Base-by-base conservation (phyloP, 2,797 vertebrate species). In the Allobates femoralis region DNA sequence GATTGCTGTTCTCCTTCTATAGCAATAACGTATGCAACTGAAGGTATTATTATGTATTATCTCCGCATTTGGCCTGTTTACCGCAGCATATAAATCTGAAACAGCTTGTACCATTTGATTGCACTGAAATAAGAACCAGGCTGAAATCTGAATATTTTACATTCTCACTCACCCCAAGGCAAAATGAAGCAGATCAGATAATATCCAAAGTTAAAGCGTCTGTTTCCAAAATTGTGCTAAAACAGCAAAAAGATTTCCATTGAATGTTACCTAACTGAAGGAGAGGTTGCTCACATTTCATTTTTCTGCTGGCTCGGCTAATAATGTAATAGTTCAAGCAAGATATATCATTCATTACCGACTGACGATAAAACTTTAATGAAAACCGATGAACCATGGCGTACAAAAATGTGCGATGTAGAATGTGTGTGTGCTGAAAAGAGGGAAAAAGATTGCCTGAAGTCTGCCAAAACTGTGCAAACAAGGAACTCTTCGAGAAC, bases 111-210 rank as follows among this genome's bases (percentile, higher is more conserved):
- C 34, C 26, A 64, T 84, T 62, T 66, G 37, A 81, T 86, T 84
- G 34, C 67, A 83, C 37, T 80, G 76, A 56, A 87, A 79, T 19
- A 66, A 46, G n/a, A 56, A 64, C 23, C 53, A 55, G 56, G 41
- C 53, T 73, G 34, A 74, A 30, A 51, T 37, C 23, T 28, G 50
- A 79, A 83, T 79, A 83, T 77, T 73, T 79, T 66, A 81, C 30
- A 77, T 67, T 66, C 21, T 51, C 50, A 62, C 41, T 76, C 32
- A 56, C 58, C 46, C 62, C 76, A 67, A 84, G 30, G 19, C 73
- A 84, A 67, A 84, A 51, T 78, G n/a, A 78, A 62, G 58, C n/a
- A 32, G 41, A 84, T 84, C 60, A 84, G 83, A 84, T 64, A 84
- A n/a, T 67, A 50, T 76, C 56, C 41, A 84, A 75, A 75, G 30